Conservation (phyloP, 2,888 invertebrate genomes). For the Xylota sylvarum region DNA sequence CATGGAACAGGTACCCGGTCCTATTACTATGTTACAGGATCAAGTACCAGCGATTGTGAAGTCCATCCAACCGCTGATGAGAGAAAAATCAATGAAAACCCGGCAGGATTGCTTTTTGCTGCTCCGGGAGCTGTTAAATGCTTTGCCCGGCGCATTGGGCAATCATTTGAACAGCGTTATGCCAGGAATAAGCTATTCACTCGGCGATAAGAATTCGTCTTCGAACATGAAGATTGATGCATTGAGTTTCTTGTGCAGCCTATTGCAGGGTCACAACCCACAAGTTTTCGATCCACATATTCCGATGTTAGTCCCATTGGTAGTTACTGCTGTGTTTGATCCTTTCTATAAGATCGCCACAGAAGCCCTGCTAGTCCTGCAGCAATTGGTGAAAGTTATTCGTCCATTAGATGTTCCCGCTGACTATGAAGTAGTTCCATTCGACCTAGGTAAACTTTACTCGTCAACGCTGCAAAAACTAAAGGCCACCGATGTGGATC, state of each 20-base stretch:
- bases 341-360: conserved; percentile 99
- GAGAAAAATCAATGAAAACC: conserved; percentile 93
- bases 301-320: conserved; percentile 91
- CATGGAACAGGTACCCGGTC: conserved; percentile 91
- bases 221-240: conserved; percentile 99
- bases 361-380: conserved; percentile 96
- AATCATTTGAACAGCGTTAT: conserved; percentile 93
- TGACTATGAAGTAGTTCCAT: conserved; percentile 90
- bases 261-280: conserved; percentile 84
- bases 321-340: conserved; percentile 96
- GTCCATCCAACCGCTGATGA: conserved; percentile 94
- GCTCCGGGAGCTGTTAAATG: conserved; percentile 94
- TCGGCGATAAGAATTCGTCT: conserved; percentile 96
- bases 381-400: conserved; percentile 97
- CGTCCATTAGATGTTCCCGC: conserved; percentile 87
- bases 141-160: conserved; percentile 94
- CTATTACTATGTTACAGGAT: conserved; percentile 87
- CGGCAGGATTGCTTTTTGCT: conserved; percentile 96
- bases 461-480: conserved; percentile 93
- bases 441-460: conserved; percentile 91
- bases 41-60: conserved; percentile 92
- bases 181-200: conserved; percentile 94
- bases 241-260: conserved; percentile 91
- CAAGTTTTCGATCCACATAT: conserved; percentile 92
- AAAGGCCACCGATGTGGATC: conserved; percentile 98